Percentiles rank a stretch among this genome's conserved stretches.
phyloP scores from a whole-genome alignment of 2,797 vertebrate species.

The Hafferia zeledoni region DNA sequence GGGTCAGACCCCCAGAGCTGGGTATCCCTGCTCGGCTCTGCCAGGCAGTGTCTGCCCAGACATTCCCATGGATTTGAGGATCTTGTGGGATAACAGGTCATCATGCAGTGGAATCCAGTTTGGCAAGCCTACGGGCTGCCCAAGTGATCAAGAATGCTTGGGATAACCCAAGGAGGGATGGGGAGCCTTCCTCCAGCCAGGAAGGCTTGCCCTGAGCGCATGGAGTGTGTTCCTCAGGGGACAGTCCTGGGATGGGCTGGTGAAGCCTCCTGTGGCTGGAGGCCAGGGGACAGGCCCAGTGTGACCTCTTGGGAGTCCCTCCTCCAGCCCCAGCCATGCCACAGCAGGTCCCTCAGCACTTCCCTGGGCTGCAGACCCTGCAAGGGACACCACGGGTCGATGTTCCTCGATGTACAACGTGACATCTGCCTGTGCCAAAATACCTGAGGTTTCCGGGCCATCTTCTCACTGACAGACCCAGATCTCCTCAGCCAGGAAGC shows the following conservation, averaged over 20 bases:
- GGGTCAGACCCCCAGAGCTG: background rate
- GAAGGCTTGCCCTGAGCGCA: background rate
- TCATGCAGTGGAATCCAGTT: background rate
- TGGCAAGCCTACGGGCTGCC: background rate
- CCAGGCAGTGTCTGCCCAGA: background rate
- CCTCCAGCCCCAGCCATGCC: background rate
- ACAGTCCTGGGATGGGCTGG: background rate
- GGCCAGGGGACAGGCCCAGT: background rate
- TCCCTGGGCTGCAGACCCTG: background rate
- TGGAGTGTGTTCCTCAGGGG: background rate
- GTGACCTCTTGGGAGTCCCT: background rate
- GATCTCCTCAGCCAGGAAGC: background rate
- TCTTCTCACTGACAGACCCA: background rate
- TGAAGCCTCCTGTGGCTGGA: background rate
- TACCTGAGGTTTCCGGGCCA: background rate
- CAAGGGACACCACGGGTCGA: background rate
- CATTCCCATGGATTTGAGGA: background rate
- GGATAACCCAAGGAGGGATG: background rate
- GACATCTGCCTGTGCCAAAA: background rate
- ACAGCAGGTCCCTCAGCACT: background rate
- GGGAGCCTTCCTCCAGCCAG: background rate
- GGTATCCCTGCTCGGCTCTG: fast-evolving
- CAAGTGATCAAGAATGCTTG: background rate
- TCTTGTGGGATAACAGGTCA: background rate
- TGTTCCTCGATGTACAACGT: fast-evolving